Conservation (phyloP, 2,113 vertebrate species). For the Entosphenus tridentatus region DNA sequence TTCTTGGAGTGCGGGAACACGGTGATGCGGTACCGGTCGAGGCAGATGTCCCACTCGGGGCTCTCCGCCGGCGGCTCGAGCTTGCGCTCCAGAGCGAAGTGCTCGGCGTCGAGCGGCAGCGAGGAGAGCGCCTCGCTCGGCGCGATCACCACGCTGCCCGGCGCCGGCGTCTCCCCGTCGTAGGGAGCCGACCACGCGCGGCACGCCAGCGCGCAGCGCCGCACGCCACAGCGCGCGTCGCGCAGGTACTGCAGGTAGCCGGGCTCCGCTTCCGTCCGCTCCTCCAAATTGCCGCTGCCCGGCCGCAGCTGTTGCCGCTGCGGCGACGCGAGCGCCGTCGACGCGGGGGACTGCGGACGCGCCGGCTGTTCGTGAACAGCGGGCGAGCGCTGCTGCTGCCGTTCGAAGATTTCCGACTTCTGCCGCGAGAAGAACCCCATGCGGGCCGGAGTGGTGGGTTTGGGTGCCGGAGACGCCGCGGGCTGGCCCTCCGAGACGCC, state of each 20-base stretch:
- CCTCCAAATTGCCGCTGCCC: slow-evolving; percentile 15
- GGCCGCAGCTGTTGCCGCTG: too few relatives aligned
- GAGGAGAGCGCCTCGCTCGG: too few relatives aligned
- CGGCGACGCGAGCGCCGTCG: background rate
- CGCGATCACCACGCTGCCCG: slow-evolving; percentile 25
- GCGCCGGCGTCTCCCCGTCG: slow-evolving; percentile 52
- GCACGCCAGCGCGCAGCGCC: slow-evolving; percentile 53
- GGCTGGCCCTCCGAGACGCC: slow-evolving; percentile 17
- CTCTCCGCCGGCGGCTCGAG: slow-evolving; percentile 31
- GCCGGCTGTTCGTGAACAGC: background rate
- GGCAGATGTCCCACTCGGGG: slow-evolving; percentile 66
- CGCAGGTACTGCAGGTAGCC: slow-evolving; percentile 77
- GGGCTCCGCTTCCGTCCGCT: slow-evolving; percentile 41
- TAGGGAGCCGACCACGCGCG: slow-evolving; percentile 74
- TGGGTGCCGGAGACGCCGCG: slow-evolving; percentile 19
- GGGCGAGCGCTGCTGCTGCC: slow-evolving; percentile 17
- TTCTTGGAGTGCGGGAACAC: slow-evolving; percentile 61
- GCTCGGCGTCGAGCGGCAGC: slow-evolving; percentile 7
- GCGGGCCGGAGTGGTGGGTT: slow-evolving; percentile 60
- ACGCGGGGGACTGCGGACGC: background rate
- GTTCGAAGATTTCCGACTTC: slow-evolving; percentile 25
- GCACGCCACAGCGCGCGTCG: slow-evolving; percentile 42
- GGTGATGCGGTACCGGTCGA: slow-evolving; percentile 51
- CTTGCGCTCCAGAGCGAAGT: slow-evolving; percentile 16
- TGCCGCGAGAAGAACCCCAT: slow-evolving; percentile 65